Conservation (phyloP, 2,113 vertebrate genomes). For the Crotophaga sulcirostris region DNA sequence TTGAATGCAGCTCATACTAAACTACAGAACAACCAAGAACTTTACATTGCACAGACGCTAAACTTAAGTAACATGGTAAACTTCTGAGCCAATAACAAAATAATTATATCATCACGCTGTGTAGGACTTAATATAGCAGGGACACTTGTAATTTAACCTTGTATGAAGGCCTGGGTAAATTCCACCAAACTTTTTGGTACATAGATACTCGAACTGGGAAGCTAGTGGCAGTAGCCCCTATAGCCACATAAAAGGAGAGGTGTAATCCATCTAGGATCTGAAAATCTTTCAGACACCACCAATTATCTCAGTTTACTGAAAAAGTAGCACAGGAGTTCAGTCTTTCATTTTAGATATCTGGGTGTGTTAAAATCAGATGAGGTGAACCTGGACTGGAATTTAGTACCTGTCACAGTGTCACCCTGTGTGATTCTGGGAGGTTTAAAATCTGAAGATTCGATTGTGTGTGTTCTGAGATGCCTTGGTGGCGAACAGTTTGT, state of each 20-base stretch:
- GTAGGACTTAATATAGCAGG: background rate
- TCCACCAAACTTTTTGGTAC: background rate
- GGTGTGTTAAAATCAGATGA: background rate
- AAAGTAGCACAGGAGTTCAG: background rate
- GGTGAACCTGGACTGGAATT: background rate
- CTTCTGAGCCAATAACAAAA: background rate
- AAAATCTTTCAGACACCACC: background rate
- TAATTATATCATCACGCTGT: background rate
- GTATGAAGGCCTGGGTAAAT: background rate
- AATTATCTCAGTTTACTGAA: background rate
- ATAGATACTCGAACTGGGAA: background rate
- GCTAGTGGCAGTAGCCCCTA: background rate
- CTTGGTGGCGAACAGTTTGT: background rate
- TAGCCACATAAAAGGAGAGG: background rate
- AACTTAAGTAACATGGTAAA: background rate
- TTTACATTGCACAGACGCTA: background rate
- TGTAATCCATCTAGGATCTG: background rate
- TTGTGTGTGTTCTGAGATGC: background rate
- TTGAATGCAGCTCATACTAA: background rate
- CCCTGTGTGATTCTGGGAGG: background rate
- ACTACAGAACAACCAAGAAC: background rate
- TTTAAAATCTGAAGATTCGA: background rate
- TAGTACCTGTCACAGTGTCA: background rate
- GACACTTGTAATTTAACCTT: background rate
- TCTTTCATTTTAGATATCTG: background rate